Evolutionary conservation across 2,113 vertebrate species (phyloP).

Genomic region (Melanocharis versteri): DNA sequence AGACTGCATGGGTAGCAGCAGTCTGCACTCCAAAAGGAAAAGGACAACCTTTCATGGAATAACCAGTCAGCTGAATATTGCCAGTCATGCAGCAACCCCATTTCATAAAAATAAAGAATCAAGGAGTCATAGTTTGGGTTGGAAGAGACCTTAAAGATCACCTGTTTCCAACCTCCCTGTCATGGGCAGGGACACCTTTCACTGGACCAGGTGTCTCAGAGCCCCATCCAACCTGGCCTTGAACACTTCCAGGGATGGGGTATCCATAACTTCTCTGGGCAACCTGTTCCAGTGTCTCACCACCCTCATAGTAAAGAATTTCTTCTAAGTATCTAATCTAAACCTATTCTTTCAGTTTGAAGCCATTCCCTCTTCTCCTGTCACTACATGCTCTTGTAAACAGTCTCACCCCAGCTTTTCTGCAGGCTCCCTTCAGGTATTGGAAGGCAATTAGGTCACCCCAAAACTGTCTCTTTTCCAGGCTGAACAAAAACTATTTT

Average conservation of each 20-base stretch:
- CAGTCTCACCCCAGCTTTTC: background rate
- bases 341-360: background rate
- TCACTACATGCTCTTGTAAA: background rate
- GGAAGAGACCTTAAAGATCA: background rate
- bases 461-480: background rate
- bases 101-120: background rate
- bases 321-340: background rate
- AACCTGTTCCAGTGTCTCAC: background rate
- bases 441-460: background rate
- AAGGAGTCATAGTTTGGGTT: background rate
- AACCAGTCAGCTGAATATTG: background rate
- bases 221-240: background rate
- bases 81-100: background rate
- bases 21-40: background rate
- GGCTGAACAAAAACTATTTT: background rate
- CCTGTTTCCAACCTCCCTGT: background rate
- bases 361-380: background rate
- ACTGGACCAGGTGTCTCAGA: background rate
- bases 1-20: background rate
- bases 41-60: background rate
- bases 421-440: background rate
- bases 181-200: background rate
- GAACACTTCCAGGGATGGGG: background rate
- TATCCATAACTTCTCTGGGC: background rate
- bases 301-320: background rate